A percentile compares a stretch with the other conserved stretches of the same genome.
phyloP scores from a whole-genome alignment of 2,113 vertebrate genomes.

The Perognathus longimembris region DNA sequence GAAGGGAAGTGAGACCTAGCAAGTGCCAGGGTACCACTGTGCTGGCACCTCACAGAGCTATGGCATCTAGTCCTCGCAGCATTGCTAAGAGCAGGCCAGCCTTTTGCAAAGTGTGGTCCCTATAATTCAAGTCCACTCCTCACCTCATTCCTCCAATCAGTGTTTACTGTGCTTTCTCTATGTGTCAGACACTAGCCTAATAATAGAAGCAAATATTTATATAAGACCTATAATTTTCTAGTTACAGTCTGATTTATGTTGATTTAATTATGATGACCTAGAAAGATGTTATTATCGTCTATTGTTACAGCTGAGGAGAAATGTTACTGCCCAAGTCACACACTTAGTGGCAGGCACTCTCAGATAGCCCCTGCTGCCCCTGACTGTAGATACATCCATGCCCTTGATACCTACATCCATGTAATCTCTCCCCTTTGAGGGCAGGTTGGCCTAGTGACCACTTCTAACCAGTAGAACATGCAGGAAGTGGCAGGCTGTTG shows the following conservation, averaged over 20 bases:
- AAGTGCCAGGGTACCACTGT: not conserved
- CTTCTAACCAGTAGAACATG: not conserved
- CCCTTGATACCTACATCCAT: not conserved
- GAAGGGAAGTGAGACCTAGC: fast-evolving
- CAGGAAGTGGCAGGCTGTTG: not conserved
- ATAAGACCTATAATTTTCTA: not conserved
- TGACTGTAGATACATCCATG: too few relatives aligned
- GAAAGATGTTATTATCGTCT: not conserved
- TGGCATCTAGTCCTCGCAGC: not conserved
- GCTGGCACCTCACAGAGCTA: fast-evolving
- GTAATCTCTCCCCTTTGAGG: not conserved
- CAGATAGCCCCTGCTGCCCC: fast-evolving
- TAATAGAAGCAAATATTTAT: not conserved
- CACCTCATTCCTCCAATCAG: not conserved
- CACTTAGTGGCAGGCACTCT: not conserved
- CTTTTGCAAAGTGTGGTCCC: not conserved
- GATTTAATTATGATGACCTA: not conserved
- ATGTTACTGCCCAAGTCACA: not conserved
- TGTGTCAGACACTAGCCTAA: not conserved
- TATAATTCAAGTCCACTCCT: not conserved
- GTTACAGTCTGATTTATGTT: not conserved
- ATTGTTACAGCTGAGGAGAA: not conserved
- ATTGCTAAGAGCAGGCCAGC: not conserved
- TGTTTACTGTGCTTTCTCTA: not conserved
- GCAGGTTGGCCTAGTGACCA: not conserved